These are phyloP conservation scores for Dendrocopos noguchii DNA, from an alignment of 2,113 vertebrate species.

Conservation along the genomic window DNA sequence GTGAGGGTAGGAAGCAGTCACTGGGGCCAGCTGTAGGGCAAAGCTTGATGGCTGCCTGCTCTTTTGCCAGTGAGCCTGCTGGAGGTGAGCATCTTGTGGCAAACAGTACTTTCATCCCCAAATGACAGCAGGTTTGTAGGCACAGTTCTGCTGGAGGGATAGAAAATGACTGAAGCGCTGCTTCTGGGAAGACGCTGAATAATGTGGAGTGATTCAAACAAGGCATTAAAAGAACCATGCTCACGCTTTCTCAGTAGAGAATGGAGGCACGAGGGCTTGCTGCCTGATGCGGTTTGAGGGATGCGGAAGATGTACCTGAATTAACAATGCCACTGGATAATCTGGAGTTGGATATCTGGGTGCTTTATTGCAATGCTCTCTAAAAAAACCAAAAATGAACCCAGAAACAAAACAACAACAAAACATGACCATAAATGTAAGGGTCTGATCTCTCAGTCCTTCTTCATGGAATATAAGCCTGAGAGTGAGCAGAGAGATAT, in stretches of 20 bases:
- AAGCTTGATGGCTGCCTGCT: neutral
- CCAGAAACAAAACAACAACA: neutral
- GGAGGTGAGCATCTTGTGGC: constrained; percentile 21
- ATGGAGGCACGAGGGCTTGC: rapidly evolving
- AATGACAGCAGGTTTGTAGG: constrained; percentile 9
- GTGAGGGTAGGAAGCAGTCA: neutral
- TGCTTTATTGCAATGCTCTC: neutral
- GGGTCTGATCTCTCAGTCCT: neutral
- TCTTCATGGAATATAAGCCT: neutral
- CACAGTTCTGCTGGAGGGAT: neutral
- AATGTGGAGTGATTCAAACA: neutral
- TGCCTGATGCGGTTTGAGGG: neutral
- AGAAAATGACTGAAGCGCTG: constrained; percentile 5
- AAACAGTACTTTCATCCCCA: neutral
- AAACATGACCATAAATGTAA: neutral
- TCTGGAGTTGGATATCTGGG: neutral
- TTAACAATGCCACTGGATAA: neutral
- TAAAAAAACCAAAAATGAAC: neutral
- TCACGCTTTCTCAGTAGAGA: neutral
- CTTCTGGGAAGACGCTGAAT: neutral
- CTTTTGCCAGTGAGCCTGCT: neutral
- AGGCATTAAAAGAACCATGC: neutral
- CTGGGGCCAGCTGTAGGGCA: neutral
- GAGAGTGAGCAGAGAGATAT: rapidly evolving
- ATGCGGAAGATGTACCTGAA: neutral